phyloP scores from a whole-genome alignment of 2,113 vertebrate species.

The Rhipidura dahli region DNA sequence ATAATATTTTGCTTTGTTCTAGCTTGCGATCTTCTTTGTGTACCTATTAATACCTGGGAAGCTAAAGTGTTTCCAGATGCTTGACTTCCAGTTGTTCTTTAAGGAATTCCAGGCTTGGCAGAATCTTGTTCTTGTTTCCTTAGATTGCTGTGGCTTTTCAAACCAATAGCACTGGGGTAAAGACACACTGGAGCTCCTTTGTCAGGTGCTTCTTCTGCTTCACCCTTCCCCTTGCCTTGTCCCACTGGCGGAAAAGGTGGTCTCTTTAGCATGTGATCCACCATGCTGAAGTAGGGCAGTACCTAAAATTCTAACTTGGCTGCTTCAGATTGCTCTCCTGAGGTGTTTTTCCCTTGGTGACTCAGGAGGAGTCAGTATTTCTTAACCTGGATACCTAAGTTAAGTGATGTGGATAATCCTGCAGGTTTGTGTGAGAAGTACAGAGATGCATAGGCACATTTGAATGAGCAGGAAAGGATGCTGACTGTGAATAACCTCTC shows the following conservation, averaged over 20 bases:
- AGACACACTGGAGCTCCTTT: background rate
- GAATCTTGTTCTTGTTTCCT: background rate
- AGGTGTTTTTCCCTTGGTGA: background rate
- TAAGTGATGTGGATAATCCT: background rate
- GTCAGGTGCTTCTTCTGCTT: background rate
- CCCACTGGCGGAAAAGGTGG: background rate
- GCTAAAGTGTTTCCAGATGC: constrained; percentile 39
- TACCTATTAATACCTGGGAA: constrained; percentile 29
- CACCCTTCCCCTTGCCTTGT: background rate
- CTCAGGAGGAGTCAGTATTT: background rate
- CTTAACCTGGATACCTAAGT: background rate
- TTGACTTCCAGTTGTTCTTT: background rate
- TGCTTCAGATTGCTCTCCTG: background rate
- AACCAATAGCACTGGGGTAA: background rate
- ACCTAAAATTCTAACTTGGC: background rate
- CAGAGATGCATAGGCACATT: fast-evolving
- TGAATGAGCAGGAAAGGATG: background rate
- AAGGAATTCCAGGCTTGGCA: background rate
- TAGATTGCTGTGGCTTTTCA: background rate
- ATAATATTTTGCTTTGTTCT: constrained; percentile 2
- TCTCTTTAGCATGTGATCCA: background rate
- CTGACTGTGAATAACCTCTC: background rate
- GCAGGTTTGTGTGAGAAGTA: background rate
- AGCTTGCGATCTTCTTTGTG: background rate
- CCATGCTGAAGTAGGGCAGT: background rate